Conservation (phyloP, 2,113 vertebrate genomes). For the Hippolais icterina region DNA sequence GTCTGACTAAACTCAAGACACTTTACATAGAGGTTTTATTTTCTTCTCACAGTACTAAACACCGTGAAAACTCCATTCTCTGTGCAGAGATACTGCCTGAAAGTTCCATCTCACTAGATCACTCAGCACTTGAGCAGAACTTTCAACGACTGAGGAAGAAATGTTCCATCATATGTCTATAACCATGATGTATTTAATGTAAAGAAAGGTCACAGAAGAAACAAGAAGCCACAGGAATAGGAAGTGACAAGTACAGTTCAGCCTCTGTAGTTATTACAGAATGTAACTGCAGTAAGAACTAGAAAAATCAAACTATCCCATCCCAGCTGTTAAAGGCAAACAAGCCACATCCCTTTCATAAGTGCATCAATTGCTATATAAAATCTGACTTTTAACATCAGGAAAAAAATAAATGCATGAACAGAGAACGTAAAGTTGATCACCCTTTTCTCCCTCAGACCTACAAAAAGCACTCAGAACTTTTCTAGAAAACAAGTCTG, state of each 20-base stretch:
- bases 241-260: background rate
- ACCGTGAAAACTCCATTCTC: background rate
- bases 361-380: background rate
- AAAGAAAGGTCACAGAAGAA: background rate
- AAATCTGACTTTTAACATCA: background rate
- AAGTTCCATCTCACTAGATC: background rate
- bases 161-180: background rate
- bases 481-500: background rate
- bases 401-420: background rate
- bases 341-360: fast-evolving
- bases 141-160: background rate
- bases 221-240: background rate
- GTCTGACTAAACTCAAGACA: background rate
- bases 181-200: background rate
- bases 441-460: background rate
- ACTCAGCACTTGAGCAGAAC: background rate
- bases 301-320: background rate
- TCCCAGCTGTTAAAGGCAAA: background rate
- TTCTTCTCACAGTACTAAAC: background rate
- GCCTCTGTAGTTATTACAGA: background rate
- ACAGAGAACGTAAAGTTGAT: background rate
- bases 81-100: background rate
- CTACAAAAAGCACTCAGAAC: background rate
- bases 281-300: background rate
- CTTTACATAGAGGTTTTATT: background rate